phyloP scores from a whole-genome alignment of 2,797 vertebrate species.

The Orientallactaga sibirica region DNA sequence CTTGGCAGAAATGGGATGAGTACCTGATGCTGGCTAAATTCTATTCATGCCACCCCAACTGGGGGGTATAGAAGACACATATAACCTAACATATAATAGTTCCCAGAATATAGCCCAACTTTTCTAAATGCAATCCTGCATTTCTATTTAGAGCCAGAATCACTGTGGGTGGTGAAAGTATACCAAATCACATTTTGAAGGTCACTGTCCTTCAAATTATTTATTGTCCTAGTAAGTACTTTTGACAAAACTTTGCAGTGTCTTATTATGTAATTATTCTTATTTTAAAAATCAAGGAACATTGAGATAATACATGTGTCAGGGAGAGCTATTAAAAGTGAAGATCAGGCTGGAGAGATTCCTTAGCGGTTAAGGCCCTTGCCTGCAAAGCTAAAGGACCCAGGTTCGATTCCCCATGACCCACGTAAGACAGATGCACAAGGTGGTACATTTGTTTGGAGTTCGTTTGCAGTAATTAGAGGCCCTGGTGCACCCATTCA shows the following conservation, averaged over 20 bases:
- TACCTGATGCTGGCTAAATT: background rate
- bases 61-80: background rate
- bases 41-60: background rate
- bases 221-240: background rate
- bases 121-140: background rate
- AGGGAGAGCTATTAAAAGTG: background rate
- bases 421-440: no score
- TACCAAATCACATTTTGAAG: slow-evolving; percentile 21
- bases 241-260: background rate
- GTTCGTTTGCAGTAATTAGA: no score
- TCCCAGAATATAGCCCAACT: background rate
- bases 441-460: no score
- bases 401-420: no score
- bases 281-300: background rate
- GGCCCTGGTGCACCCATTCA: no score
- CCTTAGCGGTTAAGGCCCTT: no score
- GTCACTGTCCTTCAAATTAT: background rate
- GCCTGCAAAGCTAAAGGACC: no score
- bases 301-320: background rate
- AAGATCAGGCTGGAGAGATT: no score
- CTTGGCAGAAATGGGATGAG: background rate
- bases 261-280: background rate
- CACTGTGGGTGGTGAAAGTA: background rate
- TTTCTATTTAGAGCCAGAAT: background rate
- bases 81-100: background rate